Percentiles rank a stretch among this genome's conserved stretches.
Evolutionary conservation across 2,888 invertebrate species (phyloP).

Genomic region (Coecobrya sp.): DNA sequence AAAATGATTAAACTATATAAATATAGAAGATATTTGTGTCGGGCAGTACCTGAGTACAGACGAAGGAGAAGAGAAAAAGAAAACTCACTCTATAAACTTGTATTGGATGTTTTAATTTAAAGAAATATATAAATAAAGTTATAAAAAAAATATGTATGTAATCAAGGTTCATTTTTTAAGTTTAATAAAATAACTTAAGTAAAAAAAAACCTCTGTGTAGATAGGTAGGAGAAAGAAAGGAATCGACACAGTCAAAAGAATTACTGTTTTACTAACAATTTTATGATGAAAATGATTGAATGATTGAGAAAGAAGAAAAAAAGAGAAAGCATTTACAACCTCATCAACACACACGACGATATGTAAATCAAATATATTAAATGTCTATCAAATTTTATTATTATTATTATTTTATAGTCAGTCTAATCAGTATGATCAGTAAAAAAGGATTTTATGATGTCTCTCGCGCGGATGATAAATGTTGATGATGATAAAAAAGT

Average conservation of each 20-base stretch:
- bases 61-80: slow-evolving; percentile 48
- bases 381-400: slow-evolving; percentile 41
- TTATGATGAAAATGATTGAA: slow-evolving; percentile 44
- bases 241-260: not conserved
- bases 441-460: not conserved
- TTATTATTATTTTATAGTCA: slow-evolving; percentile 64
- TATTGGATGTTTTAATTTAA: slow-evolving; percentile 66
- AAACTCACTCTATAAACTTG: slow-evolving; percentile 61
- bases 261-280: slow-evolving; percentile 37
- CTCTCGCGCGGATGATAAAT: slow-evolving; percentile 24
- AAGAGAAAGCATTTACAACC: slow-evolving; percentile 65
- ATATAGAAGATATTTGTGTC: slow-evolving; percentile 69
- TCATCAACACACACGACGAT: slow-evolving; percentile 11
- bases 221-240: not conserved
- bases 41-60: slow-evolving; percentile 81
- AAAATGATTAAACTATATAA: not conserved
- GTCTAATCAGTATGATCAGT: slow-evolving; percentile 48
- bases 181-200: slow-evolving; percentile 45
- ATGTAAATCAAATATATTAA: no score
- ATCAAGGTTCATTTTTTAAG: slow-evolving; percentile 52
- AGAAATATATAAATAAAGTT: not conserved
- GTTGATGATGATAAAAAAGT: slow-evolving; percentile 8
- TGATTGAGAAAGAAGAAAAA: slow-evolving; percentile 60
- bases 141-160: slow-evolving; percentile 29
- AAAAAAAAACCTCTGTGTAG: slow-evolving; percentile 31